Conservation (phyloP, 2,888 invertebrate genomes). For the Tubiluchus corallicola region DNA sequence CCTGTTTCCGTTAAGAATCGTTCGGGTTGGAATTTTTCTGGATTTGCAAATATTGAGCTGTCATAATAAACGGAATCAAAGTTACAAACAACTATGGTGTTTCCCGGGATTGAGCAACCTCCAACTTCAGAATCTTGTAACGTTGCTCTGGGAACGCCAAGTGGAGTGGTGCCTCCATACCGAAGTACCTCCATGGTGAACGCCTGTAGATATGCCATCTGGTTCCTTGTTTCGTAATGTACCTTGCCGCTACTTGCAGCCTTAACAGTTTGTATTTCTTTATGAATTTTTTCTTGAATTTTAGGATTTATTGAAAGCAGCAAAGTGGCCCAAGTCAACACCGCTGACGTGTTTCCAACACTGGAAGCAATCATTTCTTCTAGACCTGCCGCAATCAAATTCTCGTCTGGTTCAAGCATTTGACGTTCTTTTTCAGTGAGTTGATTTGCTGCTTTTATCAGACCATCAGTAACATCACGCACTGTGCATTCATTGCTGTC, state of each 20-base stretch:
- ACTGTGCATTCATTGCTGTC: not conserved
- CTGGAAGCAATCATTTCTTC: not conserved
- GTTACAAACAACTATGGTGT: not conserved
- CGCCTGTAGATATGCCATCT: not conserved
- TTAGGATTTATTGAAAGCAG: not conserved
- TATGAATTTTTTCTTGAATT: not conserved
- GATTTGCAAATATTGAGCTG: not conserved
- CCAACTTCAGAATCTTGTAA: not conserved
- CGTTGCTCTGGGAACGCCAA: not conserved
- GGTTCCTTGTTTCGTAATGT: not conserved
- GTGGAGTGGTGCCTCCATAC: not conserved
- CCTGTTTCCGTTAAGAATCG: not conserved
- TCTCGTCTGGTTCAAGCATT: not conserved
- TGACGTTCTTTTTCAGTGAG: not conserved
- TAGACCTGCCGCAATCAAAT: not conserved
- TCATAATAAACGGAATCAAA: not conserved
- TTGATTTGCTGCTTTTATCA: not conserved
- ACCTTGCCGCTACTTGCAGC: not conserved
- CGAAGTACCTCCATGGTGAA: constrained; percentile 1
- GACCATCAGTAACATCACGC: constrained; percentile 1
- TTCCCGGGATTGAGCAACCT: not conserved
- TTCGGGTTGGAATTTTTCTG: not conserved
- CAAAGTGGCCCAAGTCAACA: not conserved
- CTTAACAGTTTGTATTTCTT: not conserved
- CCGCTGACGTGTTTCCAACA: not conserved